These are phyloP conservation scores for Acyrthosiphon pisum DNA, from an alignment of 1,140 invertebrate genomes.

Conservation along the genomic window DNA sequence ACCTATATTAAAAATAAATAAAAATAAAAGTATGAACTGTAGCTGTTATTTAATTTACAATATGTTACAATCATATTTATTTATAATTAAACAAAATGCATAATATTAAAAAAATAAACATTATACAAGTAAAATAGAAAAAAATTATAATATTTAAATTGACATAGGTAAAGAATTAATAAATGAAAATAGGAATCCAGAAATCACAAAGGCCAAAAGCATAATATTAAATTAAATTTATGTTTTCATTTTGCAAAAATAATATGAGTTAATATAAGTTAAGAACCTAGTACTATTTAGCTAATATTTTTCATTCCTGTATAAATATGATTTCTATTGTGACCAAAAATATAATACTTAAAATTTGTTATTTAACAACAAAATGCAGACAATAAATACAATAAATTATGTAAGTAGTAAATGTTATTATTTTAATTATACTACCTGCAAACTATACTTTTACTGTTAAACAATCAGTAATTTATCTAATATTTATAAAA, in stretches of 20 bases:
- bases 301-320: not conserved
- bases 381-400: not conserved
- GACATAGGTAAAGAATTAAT: slow-evolving; percentile 3
- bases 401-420: not conserved
- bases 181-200: slow-evolving; percentile 17
- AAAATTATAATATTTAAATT: slow-evolving; percentile 32
- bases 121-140: not conserved
- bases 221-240: not conserved
- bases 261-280: slow-evolving; percentile 26
- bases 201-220: not conserved
- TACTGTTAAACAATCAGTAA: not conserved
- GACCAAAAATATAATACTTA: not conserved
- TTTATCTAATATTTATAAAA: not conserved
- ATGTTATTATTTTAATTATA: not conserved
- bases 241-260: not conserved
- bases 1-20: slow-evolving; percentile 1
- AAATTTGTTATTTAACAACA: not conserved
- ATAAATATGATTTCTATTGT: not conserved
- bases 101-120: not conserved
- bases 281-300: not conserved
- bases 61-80: slow-evolving; percentile 14
- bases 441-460: not conserved
- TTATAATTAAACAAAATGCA: not conserved
- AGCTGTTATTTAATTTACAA: slow-evolving; percentile 2
- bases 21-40: not conserved